Conservation (phyloP, 2,888 invertebrate genomes). For the Leistus spinibarbis region DNA sequence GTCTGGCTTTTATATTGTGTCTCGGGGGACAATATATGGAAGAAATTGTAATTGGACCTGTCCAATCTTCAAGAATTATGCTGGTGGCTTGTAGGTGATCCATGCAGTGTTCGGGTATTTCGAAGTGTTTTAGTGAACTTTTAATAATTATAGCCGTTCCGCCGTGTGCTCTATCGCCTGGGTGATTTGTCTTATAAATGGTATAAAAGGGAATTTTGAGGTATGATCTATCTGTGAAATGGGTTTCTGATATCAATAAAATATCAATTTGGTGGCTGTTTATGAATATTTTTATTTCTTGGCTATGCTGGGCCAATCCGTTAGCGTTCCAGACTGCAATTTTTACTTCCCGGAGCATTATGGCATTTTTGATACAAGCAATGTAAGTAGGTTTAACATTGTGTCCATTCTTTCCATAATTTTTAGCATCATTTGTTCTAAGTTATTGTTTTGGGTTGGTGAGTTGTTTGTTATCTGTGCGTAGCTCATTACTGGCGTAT, state of each 20-base stretch:
- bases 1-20: constrained; percentile 14
- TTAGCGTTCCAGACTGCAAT: constrained; percentile 40
- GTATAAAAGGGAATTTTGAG: background rate
- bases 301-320: too few species aligned
- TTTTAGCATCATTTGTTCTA: background rate
- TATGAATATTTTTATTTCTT: constrained; percentile 36
- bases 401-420: background rate
- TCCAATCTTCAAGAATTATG: constrained; percentile 8
- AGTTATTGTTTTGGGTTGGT: constrained; percentile 1
- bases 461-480: too few species aligned
- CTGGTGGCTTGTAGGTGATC: background rate
- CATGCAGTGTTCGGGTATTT: background rate
- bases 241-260: background rate
- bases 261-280: background rate
- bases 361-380: too few species aligned
- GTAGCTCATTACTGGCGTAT: too few species aligned
- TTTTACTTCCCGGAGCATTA: constrained; percentile 5
- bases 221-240: background rate
- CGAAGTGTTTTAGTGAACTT: background rate
- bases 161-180: constrained; percentile 1
- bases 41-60: constrained; percentile 10
- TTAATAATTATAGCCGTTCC: constrained; percentile 2
- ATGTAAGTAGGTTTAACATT: background rate
- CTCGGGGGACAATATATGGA: constrained; percentile 32
- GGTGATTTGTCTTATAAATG: constrained; percentile 2